A percentile compares a stretch with the other conserved stretches of the same genome.
Conservation (phyloP, 2,888 invertebrate species). For the Lampropteryx suffumata region DNA sequence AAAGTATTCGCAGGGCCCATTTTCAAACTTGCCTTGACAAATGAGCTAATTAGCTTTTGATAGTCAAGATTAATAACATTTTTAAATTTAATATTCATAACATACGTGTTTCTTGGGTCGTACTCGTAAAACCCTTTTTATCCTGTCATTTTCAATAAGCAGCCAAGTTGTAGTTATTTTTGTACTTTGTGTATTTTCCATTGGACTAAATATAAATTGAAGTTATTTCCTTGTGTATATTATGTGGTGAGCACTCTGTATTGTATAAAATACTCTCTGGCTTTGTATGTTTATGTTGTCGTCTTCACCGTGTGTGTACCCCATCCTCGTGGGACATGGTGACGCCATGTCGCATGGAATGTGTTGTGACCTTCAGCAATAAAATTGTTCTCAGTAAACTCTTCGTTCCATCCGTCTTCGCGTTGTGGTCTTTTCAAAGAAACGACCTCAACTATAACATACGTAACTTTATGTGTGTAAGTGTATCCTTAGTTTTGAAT, state of each 20-base stretch:
- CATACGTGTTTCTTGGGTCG: constrained; percentile 21
- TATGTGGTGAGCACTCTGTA: constrained; percentile 50
- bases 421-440: constrained; percentile 66
- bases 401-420: constrained; percentile 64
- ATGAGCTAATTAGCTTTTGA: constrained; percentile 20
- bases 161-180: constrained; percentile 35
- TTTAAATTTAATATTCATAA: constrained; percentile 14
- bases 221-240: constrained; percentile 45
- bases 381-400: constrained; percentile 55
- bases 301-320: constrained; percentile 41
- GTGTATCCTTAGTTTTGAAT: constrained; percentile 75
- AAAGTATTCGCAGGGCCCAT: constrained; percentile 10
- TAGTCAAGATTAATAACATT: constrained; percentile 14
- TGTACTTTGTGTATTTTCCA: constrained; percentile 34
- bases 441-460: constrained; percentile 58
- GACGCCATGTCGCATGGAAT: constrained; percentile 21
- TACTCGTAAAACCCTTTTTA: constrained; percentile 58
- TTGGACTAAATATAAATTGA: constrained; percentile 31
- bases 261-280: constrained; percentile 47
- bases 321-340: constrained; percentile 30
- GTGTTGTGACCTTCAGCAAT: constrained; percentile 71
- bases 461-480: constrained; percentile 73
- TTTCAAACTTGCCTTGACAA: constrained; percentile 15
- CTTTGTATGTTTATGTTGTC: constrained; percentile 34
- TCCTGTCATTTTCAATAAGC: constrained; percentile 70